Base-by-base conservation (phyloP, 2,113 vertebrate species). In the Chloroceryle aenea region DNA sequence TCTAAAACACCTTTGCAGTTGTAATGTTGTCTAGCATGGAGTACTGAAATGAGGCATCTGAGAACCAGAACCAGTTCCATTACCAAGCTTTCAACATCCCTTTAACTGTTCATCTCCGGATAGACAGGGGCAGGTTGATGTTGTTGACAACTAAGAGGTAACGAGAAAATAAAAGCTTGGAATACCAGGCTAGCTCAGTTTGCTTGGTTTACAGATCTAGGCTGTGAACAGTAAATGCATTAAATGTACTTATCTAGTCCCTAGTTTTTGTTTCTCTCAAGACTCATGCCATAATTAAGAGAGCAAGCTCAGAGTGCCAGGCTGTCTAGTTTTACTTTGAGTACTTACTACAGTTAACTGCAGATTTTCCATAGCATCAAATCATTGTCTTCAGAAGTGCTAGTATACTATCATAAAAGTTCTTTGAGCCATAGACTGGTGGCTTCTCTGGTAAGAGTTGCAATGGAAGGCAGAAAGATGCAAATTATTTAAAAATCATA, bases 401-500 rank as follows among this genome's bases (percentile, higher is more conserved):
- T 47, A 7, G 61, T 53, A 30, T 61, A 45, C 45, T 53, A 74
- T 59, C 23, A 23, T 23, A 30, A 20, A 40, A 67, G 29, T 38
- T 74, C 50, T 62, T 59, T 71, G 76, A 69, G 42, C 45, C 5
- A 1, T 42, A 2, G 47, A 7, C 14, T 48, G 59, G 13, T 88
- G 30, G 29, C 55, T 71, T 88, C 59, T 80, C 68, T 90, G 76
- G 36, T 48, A 68, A 61, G 71, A 79, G 61, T 73, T 59, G 92
- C 63, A 42, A 8, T 30, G 61, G 45, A 63, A 74, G 42, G 68
- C 43, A 78, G 73, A 81, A 81, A 75, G 85, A 88, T 75, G 89
- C 66, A 78, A 80, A 89, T 87, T 58, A 92, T 59, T 86, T 87
- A 10, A 59, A 86, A 81, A 67, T 84, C 84, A 89, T 75, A 78